phyloP scores from a whole-genome alignment of 2,113 vertebrate species.

The Agelaius phoeniceus region DNA sequence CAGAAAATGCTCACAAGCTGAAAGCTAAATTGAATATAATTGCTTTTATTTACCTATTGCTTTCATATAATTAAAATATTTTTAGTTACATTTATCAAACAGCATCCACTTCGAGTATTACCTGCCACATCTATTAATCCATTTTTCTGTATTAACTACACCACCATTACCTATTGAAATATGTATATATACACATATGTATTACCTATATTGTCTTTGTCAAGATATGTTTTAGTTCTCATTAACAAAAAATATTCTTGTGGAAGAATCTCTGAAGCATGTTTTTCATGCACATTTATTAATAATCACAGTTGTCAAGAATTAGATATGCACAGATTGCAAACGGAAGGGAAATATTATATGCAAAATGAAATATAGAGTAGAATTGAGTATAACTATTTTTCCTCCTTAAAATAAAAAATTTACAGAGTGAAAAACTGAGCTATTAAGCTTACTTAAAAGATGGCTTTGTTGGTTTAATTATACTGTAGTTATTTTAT shows the following conservation, averaged over 20 bases:
- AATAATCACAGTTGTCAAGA: slow-evolving; percentile 80
- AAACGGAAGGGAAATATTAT: slow-evolving; percentile 69
- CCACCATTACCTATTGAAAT: slow-evolving; percentile 69
- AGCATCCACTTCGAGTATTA: slow-evolving; percentile 69
- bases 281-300: slow-evolving; percentile 71
- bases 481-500: slow-evolving; percentile 85
- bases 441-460: slow-evolving; percentile 81
- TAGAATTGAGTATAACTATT: slow-evolving; percentile 62
- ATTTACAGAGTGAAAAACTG: slow-evolving; percentile 63
- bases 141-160: slow-evolving; percentile 56
- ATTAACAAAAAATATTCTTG: slow-evolving; percentile 71
- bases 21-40: slow-evolving; percentile 73
- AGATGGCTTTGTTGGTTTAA: slow-evolving; percentile 85
- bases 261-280: slow-evolving; percentile 68
- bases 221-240: slow-evolving; percentile 73
- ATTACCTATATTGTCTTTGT: slow-evolving; percentile 66
- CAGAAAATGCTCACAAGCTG: slow-evolving; percentile 15
- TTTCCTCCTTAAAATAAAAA: slow-evolving; percentile 72
- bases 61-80: slow-evolving; percentile 80
- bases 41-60: slow-evolving; percentile 80
- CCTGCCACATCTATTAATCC: slow-evolving; percentile 71
- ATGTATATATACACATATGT: background rate
- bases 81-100: slow-evolving; percentile 73
- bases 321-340: slow-evolving; percentile 72
- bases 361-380: slow-evolving; percentile 66